A percentile compares a stretch with the other conserved stretches of the same genome.
phyloP scores from a whole-genome alignment of 2,113 vertebrate species.

The Pica pica region DNA sequence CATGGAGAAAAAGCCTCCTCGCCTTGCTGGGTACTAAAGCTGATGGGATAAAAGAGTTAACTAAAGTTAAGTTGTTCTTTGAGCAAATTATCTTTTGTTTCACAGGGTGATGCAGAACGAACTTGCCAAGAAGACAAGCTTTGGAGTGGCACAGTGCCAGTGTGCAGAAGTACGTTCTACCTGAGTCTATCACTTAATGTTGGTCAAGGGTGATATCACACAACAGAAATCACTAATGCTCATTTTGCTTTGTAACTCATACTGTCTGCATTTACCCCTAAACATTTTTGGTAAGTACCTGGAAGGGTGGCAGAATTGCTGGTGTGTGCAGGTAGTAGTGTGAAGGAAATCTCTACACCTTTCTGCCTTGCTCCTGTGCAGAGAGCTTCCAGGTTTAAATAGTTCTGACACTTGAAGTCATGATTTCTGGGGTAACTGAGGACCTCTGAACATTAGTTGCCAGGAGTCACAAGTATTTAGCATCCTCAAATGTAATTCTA shows the following conservation, averaged over 20 bases:
- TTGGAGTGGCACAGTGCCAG: conserved; percentile 84
- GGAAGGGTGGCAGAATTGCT: not conserved
- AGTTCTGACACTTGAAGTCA: not conserved
- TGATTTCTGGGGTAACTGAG: not conserved
- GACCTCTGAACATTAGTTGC: not conserved
- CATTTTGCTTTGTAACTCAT: not conserved
- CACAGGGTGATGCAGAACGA: conserved; percentile 81
- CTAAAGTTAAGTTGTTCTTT: not conserved
- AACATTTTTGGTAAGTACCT: not conserved
- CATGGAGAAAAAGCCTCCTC: not conserved
- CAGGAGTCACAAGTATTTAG: not conserved
- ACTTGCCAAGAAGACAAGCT: conserved; percentile 80
- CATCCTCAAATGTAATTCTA: not conserved
- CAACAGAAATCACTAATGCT: not conserved
- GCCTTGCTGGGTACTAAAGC: not conserved
- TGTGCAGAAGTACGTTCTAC: conserved; percentile 84
- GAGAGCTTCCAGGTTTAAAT: not conserved
- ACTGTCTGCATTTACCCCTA: not conserved
- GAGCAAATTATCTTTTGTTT: not conserved
- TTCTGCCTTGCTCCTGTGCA: not conserved
- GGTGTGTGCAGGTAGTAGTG: not conserved
- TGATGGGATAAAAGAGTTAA: not conserved
- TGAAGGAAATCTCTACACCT: not conserved
- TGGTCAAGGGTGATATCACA: not conserved
- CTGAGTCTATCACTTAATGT: not conserved